These are phyloP conservation scores for Rhinichthys osculus DNA, from an alignment of 2,797 vertebrate species.

Conservation along the genomic window DNA sequence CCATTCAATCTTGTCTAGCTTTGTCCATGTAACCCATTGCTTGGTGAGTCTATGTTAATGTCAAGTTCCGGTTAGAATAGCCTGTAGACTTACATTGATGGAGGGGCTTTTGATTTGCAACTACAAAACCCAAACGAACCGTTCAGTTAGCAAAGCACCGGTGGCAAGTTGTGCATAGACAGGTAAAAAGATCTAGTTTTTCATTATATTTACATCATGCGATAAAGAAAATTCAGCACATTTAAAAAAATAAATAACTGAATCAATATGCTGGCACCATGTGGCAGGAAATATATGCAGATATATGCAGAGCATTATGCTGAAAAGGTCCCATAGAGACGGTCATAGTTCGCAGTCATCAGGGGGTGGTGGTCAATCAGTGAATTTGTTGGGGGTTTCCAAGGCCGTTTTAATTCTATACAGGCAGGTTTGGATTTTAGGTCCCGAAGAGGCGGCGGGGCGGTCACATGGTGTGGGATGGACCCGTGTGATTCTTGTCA, in stretches of 20 bases:
- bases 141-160: neutral
- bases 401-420: neutral
- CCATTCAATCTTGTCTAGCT: too few relatives aligned
- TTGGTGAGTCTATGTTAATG: too few relatives aligned
- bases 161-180: neutral
- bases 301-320: conserved; percentile 18
- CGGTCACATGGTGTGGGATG: neutral
- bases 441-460: neutral
- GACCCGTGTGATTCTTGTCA: conserved; percentile 11
- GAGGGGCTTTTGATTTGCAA: neutral
- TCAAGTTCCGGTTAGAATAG: neutral
- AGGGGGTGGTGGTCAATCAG: neutral
- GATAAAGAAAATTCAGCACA: neutral
- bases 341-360: neutral
- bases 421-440: neutral
- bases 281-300: conserved; percentile 23
- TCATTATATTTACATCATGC: neutral
- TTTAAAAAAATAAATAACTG: neutral
- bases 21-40: too few relatives aligned
- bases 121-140: neutral
- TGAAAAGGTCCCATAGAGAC: conserved; percentile 1
- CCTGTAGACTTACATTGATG: neutral
- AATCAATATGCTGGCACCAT: conserved; percentile 1
- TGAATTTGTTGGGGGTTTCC: neutral
- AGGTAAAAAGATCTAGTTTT: neutral